phyloP scores from a whole-genome alignment of 2,888 invertebrate genomes.

The Nomada ferruginata region DNA sequence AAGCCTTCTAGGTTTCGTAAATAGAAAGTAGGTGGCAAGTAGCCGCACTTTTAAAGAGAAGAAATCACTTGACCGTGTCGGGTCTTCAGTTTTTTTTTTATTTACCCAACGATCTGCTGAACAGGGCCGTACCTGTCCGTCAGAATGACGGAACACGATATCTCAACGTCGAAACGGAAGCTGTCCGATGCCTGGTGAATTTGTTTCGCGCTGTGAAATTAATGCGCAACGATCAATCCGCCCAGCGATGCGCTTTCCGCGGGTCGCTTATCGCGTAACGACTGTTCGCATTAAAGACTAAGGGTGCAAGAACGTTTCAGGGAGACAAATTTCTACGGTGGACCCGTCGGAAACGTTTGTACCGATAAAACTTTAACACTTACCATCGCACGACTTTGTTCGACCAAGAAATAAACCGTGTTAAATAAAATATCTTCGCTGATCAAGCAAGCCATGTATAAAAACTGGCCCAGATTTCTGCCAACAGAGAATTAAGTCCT shows the following conservation, averaged over 20 bases:
- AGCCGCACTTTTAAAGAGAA: slow-evolving; percentile 55
- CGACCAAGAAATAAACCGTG: not conserved
- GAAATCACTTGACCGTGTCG: slow-evolving; percentile 61
- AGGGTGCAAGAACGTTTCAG: not conserved
- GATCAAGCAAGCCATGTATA: not conserved
- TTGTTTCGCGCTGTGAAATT: slow-evolving; percentile 39
- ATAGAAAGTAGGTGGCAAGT: slow-evolving; percentile 39
- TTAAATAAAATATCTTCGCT: not conserved
- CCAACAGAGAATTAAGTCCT: slow-evolving; percentile 5
- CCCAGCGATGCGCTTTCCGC: slow-evolving; percentile 18
- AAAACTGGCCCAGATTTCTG: slow-evolving; percentile 8
- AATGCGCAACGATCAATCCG: slow-evolving; percentile 47
- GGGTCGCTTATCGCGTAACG: slow-evolving; percentile 17
- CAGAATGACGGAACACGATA: slow-evolving; percentile 60
- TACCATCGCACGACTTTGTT: no score
- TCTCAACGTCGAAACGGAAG: slow-evolving; percentile 54
- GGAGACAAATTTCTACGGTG: not conserved
- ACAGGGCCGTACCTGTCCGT: slow-evolving; percentile 54
- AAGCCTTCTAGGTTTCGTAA: slow-evolving; percentile 54
- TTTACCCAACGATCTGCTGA: slow-evolving; percentile 53
- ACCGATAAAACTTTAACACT: not conserved
- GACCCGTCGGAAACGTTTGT: not conserved
- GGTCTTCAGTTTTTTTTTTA: slow-evolving; percentile 27
- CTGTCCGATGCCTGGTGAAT: slow-evolving; percentile 28
- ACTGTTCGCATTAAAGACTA: not conserved